Conservation (phyloP, 2,113 vertebrate species). For the Lophius piscatorius region DNA sequence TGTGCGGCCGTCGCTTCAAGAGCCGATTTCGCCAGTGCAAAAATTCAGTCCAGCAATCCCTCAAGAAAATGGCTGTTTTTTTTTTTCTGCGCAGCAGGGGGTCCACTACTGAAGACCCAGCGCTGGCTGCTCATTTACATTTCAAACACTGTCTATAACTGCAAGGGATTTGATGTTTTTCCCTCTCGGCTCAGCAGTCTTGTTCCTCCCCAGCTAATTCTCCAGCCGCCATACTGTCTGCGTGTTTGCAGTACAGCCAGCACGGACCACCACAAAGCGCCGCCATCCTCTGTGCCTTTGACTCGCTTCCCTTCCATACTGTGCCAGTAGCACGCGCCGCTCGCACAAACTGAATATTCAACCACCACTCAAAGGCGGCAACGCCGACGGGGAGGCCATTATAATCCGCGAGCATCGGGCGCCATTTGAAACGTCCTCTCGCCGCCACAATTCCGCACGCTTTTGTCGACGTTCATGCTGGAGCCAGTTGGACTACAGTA, state of each 20-base stretch:
- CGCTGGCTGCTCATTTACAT: slow-evolving; percentile 78
- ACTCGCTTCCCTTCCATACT: slow-evolving; percentile 65
- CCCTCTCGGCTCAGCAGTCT: slow-evolving; percentile 69
- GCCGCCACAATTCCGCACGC: too few relatives aligned
- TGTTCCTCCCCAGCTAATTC: slow-evolving; percentile 71
- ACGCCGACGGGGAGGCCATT: slow-evolving; percentile 28
- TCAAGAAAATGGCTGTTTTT: slow-evolving; percentile 60
- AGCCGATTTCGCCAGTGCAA: slow-evolving; percentile 43
- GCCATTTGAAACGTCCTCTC: slow-evolving; percentile 5
- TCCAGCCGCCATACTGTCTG: slow-evolving; percentile 69
- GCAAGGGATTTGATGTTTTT: slow-evolving; percentile 78
- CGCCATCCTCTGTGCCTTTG: slow-evolving; percentile 63
- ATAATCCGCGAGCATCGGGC: slow-evolving; percentile 6
- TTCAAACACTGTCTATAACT: slow-evolving; percentile 79
- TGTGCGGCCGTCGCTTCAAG: slow-evolving; percentile 31
- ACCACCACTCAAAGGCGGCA: slow-evolving; percentile 49
- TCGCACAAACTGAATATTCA: slow-evolving; percentile 40
- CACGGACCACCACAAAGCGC: slow-evolving; percentile 68
- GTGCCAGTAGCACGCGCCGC: slow-evolving; percentile 66
- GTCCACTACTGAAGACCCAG: slow-evolving; percentile 73
- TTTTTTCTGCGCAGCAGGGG: slow-evolving; percentile 60
- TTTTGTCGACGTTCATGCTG: slow-evolving; percentile 40
- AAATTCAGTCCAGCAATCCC: slow-evolving; percentile 50
- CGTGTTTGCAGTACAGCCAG: slow-evolving; percentile 60
- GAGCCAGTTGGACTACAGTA: slow-evolving; percentile 20